Evolutionary conservation across 2,888 invertebrate genomes (phyloP).

Genomic region (Trissoscelio sp.): DNA sequence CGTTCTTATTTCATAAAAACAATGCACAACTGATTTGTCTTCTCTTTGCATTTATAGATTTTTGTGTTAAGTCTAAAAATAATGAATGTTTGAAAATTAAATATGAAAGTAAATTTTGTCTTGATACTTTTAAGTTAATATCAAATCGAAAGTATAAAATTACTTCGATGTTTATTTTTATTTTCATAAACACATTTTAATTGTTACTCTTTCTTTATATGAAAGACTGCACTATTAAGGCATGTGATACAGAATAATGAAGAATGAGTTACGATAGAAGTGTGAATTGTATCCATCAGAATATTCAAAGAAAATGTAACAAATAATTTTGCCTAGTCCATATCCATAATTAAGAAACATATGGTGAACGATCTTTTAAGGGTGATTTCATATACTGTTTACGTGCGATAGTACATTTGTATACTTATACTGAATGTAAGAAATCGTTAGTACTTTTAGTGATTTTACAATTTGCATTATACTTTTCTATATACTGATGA

Average conservation of each 20-base stretch:
- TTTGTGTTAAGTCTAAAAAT: background rate
- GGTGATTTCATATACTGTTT: too few relatives aligned
- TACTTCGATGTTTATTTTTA: background rate
- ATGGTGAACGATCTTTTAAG: too few relatives aligned
- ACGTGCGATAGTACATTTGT: too few relatives aligned
- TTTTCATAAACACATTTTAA: background rate
- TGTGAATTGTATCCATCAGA: background rate
- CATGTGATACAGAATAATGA: background rate
- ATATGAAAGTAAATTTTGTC: too few relatives aligned
- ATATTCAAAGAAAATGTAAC: background rate
- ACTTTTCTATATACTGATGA: too few relatives aligned
- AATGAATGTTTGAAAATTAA: too few relatives aligned
- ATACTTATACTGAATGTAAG: too few relatives aligned
- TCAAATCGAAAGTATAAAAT: too few relatives aligned
- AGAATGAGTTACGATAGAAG: background rate
- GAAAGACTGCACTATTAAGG: slow-evolving; percentile 2
- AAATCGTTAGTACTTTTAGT: too few relatives aligned
- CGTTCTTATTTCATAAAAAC: background rate
- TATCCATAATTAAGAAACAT: too few relatives aligned
- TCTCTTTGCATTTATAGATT: background rate
- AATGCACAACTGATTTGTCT: background rate
- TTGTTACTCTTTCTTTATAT: slow-evolving; percentile 6
- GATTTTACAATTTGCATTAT: too few relatives aligned
- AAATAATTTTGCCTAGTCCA: background rate
- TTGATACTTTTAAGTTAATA: too few relatives aligned